These are phyloP conservation scores for Daphoenositta chrysoptera DNA, from an alignment of 2,113 vertebrate species.

Conservation along the genomic window DNA sequence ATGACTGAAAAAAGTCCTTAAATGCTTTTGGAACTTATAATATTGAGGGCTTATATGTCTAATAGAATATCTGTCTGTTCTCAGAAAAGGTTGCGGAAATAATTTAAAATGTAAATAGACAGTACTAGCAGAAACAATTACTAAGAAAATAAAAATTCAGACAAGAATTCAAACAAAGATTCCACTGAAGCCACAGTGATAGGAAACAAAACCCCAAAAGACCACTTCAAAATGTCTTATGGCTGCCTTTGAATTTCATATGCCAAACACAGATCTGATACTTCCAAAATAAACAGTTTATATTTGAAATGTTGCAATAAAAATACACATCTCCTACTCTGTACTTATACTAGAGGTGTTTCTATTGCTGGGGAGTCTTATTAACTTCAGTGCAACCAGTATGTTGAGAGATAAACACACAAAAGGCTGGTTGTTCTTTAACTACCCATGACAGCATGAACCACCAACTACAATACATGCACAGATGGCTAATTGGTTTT, in stretches of 20 bases:
- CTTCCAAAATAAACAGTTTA: neutral
- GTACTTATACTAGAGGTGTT: neutral
- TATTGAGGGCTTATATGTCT: neutral
- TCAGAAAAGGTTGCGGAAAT: neutral
- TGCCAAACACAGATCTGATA: neutral
- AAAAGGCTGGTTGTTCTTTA: constrained; percentile 2
- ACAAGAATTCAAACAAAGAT: neutral
- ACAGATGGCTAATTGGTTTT: constrained; percentile 51
- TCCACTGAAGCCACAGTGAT: neutral
- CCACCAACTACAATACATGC: neutral
- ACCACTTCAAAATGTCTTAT: neutral
- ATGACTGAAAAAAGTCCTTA: neutral
- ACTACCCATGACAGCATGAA: neutral
- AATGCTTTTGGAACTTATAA: neutral
- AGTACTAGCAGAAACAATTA: neutral
- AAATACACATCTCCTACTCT: neutral
- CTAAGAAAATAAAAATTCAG: neutral
- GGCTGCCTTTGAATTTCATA: neutral
- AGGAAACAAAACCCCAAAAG: neutral
- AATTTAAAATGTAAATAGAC: neutral
- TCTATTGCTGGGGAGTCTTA: neutral
- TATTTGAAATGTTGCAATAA: neutral
- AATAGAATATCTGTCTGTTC: neutral
- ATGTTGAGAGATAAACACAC: neutral
- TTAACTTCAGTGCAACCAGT: neutral